Evolutionary conservation across 2,797 vertebrate genomes (phyloP).

Genomic region (Poecilia wingei): DNA sequence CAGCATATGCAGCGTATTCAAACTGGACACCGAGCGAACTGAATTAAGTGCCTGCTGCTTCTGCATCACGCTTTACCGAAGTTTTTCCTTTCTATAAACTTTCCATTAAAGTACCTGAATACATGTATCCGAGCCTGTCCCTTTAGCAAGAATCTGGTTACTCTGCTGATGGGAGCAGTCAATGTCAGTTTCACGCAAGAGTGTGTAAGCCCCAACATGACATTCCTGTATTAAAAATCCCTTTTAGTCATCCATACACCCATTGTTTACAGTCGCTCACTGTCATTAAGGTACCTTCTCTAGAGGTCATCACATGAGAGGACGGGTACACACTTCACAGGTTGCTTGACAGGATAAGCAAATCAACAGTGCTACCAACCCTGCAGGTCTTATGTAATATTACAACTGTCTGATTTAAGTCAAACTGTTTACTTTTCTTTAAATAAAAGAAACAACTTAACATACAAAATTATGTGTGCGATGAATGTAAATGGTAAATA

Average conservation of each 20-base stretch:
- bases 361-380: not conserved
- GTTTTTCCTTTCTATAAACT: not conserved
- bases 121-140: not conserved
- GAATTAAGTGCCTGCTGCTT: not conserved
- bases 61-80: not conserved
- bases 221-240: not conserved
- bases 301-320: not conserved
- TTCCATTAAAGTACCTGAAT: not conserved
- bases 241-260: too few relatives aligned
- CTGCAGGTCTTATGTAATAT: not conserved
- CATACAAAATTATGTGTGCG: not conserved
- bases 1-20: not conserved
- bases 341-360: too few relatives aligned
- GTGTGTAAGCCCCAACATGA: not conserved
- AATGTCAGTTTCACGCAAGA: not conserved
- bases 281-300: not conserved
- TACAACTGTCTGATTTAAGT: not conserved
- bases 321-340: too few relatives aligned
- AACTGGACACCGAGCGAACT: not conserved
- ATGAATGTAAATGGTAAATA: not conserved
- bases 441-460: not conserved
- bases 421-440: not conserved
- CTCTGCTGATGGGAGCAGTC: not conserved
- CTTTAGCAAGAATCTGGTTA: not conserved
- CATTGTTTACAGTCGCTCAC: too few relatives aligned